These are phyloP conservation scores for Archaeoteleia sp. DNA, from an alignment of 2,888 invertebrate genomes.

Conservation along the genomic window DNA sequence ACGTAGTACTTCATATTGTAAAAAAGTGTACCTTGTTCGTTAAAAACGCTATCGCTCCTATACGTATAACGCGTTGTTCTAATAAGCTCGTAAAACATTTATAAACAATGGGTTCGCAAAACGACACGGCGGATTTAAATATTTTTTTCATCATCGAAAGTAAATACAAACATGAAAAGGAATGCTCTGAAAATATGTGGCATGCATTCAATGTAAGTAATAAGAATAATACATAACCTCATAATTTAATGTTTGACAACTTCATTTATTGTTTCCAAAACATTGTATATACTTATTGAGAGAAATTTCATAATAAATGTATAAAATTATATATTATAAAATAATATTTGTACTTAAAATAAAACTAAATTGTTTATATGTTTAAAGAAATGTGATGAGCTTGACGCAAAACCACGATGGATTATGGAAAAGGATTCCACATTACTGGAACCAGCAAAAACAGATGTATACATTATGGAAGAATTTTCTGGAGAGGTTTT, in stretches of 20 bases:
- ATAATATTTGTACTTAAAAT: slow-evolving; percentile 17
- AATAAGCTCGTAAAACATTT: too few relatives aligned
- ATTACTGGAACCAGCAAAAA: slow-evolving; percentile 77
- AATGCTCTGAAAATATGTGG: slow-evolving; percentile 79
- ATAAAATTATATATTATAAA: too few relatives aligned
- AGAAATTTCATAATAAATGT: too few relatives aligned
- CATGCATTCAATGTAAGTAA: slow-evolving; percentile 78
- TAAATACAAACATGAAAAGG: slow-evolving; percentile 75
- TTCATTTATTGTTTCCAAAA: slow-evolving; percentile 1
- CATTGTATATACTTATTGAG: too few relatives aligned
- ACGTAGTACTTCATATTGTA: too few relatives aligned
- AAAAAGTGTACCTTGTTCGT: too few relatives aligned
- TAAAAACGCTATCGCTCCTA: too few relatives aligned
- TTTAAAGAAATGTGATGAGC: slow-evolving; percentile 77
- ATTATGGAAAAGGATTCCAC: slow-evolving; percentile 79
- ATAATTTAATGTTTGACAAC: background rate
- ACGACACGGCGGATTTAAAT: slow-evolving; percentile 56
- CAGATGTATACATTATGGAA: slow-evolving; percentile 87
- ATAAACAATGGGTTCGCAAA: slow-evolving; percentile 32
- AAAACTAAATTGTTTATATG: background rate
- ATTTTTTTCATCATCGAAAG: slow-evolving; percentile 77
- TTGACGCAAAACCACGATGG: slow-evolving; percentile 80
- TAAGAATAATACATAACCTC: slow-evolving; percentile 20
- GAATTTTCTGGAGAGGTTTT: slow-evolving; percentile 85
- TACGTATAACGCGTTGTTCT: too few relatives aligned